Conservation (phyloP, 2,888 invertebrate species). For the Amphipoea oculea region DNA sequence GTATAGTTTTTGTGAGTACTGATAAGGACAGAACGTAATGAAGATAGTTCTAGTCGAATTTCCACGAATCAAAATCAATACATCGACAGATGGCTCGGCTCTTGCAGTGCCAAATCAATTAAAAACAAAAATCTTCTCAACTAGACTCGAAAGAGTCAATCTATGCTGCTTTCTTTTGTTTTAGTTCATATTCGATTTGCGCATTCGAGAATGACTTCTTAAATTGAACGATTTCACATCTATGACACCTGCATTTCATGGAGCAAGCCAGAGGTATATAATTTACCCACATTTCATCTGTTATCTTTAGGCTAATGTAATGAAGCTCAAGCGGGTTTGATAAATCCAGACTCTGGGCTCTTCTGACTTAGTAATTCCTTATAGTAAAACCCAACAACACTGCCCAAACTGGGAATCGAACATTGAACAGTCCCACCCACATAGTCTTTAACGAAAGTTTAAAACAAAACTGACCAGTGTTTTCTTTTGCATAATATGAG, state of each 20-base stretch:
- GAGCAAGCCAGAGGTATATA: neutral
- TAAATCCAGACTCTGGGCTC: neutral
- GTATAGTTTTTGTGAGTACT: conserved; percentile 10
- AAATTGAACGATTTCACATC: neutral
- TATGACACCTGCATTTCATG: neutral
- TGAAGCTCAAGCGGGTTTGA: neutral
- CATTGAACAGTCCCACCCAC: too few relatives aligned
- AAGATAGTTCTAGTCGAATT: conserved; percentile 3
- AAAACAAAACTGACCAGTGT: neutral
- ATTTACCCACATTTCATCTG: neutral
- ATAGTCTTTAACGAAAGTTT: neutral
- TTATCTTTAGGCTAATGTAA: neutral
- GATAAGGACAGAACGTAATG: conserved; percentile 18
- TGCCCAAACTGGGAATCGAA: neutral
- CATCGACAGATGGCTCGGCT: too few relatives aligned
- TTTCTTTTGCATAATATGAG: neutral
- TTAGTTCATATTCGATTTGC: neutral
- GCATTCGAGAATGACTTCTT: neutral
- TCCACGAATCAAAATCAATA: conserved; percentile 6
- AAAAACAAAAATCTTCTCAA: neutral
- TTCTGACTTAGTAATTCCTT: neutral
- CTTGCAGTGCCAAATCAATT: neutral
- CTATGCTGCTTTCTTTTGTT: conserved; percentile 18
- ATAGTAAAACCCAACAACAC: neutral
- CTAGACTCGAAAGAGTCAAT: neutral